Base-by-base conservation (phyloP, 2,797 vertebrate genomes). In the Lindbergichthys nudifrons region DNA sequence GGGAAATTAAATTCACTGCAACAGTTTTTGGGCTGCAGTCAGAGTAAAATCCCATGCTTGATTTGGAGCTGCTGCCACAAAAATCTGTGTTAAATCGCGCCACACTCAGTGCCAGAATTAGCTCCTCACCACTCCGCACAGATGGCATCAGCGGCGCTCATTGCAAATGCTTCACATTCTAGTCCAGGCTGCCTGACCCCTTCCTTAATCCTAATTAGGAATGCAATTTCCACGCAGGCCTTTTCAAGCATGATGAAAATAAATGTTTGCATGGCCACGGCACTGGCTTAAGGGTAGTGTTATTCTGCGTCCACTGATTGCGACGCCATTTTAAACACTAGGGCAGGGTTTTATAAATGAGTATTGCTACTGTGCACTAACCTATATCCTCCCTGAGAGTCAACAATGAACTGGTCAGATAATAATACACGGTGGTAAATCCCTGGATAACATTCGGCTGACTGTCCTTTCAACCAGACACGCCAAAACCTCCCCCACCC, bases 191-290 rank as follows among this genome's bases (percentile, higher is more conserved):
- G 92, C 90, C 92, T 87, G 91, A 94, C 92, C 94, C 91, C 90
- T 92, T 93, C 92, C 91, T 92, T 95, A 95, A 96, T 94, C 94
- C 94, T 94, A 94, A 96, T 95, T 95, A 95, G 93, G 94, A 94
- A 94, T 93, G 90, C 90, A 89, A 92, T 94, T 92, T 93, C 87
- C 79, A 89, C 77, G 70, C 81, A 74, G 82, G 88, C 77, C 83
- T 88, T 91, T 92, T 85, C 68, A 87, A 87, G 87, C 76, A 67
- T 74, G 79, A 84, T 87, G 86, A 90, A 92, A 89, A 91, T 77
- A 91, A 91, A 91, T 56, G 16, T 78, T 81, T 81, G 65, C 32
- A 39, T 43, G 73, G 58, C 62, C 42, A 15, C 10, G 7, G 52
- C 71, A 39, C 10, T 58, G 77, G 56, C 70, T 82, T 72, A 79